Conservation (phyloP, 2,797 vertebrate genomes). For the Halcyon smyrnensis region DNA sequence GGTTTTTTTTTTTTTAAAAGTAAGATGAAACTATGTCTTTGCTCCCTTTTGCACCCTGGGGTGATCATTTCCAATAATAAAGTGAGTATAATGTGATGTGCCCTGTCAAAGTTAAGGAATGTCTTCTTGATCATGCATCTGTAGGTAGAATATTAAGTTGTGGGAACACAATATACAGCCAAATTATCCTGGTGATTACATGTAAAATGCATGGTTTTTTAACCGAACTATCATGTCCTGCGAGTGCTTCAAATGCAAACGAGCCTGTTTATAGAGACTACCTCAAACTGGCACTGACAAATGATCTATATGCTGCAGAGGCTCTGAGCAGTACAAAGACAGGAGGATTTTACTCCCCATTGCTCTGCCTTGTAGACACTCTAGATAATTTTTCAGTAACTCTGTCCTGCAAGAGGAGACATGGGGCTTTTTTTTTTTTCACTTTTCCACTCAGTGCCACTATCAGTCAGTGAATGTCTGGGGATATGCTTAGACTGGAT, state of each 20-base stretch:
- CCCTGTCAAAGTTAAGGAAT: slow-evolving; percentile 68
- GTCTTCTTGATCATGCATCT: slow-evolving; percentile 65
- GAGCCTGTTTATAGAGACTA: slow-evolving; percentile 45
- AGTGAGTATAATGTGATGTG: slow-evolving; percentile 70
- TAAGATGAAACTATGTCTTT: slow-evolving; percentile 23
- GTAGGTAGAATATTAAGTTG: slow-evolving; percentile 71
- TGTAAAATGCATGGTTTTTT: slow-evolving; percentile 60
- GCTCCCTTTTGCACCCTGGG: slow-evolving; percentile 57
- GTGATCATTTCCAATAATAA: slow-evolving; percentile 75
- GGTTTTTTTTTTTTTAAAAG: background rate
- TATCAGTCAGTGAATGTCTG: background rate
- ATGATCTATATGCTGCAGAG: slow-evolving; percentile 49
- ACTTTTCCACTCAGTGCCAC: background rate
- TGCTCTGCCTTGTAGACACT: background rate
- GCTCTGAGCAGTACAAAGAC: slow-evolving; percentile 30
- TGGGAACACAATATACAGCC: slow-evolving; percentile 43
- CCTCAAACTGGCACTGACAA: slow-evolving; percentile 61
- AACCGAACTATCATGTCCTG: slow-evolving; percentile 49
- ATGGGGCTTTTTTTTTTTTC: background rate
- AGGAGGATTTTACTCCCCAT: background rate
- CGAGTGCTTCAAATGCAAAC: slow-evolving; percentile 66
- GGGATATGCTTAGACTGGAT: background rate
- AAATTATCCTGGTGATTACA: slow-evolving; percentile 68
- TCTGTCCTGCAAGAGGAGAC: background rate
- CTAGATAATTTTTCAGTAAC: background rate